Conservation (phyloP, 2,113 vertebrate genomes). For the Perca schrenkii region DNA sequence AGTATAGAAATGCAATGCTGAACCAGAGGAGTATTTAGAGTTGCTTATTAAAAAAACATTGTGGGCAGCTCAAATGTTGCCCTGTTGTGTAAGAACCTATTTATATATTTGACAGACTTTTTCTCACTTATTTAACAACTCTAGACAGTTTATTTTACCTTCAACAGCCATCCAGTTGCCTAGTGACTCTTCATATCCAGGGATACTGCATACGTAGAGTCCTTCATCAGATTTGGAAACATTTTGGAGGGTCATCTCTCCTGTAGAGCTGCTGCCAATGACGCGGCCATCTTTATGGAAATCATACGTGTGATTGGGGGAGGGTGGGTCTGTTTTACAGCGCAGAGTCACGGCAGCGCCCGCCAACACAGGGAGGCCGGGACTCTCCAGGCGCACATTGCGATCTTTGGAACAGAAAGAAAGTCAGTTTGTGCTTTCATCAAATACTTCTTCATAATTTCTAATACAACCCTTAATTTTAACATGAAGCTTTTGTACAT, state of each 20-base stretch:
- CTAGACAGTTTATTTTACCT: slow-evolving; percentile 15
- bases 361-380: slow-evolving; percentile 20
- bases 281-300: slow-evolving; percentile 57
- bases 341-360: slow-evolving; percentile 42
- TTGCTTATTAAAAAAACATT: no score
- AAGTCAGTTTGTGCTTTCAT: neutral
- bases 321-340: slow-evolving; percentile 2
- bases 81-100: neutral
- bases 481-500: no score
- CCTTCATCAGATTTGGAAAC: slow-evolving; percentile 58
- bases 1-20: no score
- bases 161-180: slow-evolving; percentile 64
- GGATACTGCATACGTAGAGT: slow-evolving; percentile 64
- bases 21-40: no score
- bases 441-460: no score
- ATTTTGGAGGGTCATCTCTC: slow-evolving; percentile 35
- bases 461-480: no score
- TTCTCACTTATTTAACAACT: neutral
- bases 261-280: slow-evolving; percentile 34
- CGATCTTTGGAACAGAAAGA: slow-evolving; percentile 13
- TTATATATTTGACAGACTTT: neutral
- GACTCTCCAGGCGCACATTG: slow-evolving; percentile 47
- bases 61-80: neutral
- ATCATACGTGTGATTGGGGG: neutral
- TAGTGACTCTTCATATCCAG: slow-evolving; percentile 22